These are phyloP conservation scores for Hemibagrus guttatus DNA, from an alignment of 2,797 vertebrate species.

Conservation along the genomic window DNA sequence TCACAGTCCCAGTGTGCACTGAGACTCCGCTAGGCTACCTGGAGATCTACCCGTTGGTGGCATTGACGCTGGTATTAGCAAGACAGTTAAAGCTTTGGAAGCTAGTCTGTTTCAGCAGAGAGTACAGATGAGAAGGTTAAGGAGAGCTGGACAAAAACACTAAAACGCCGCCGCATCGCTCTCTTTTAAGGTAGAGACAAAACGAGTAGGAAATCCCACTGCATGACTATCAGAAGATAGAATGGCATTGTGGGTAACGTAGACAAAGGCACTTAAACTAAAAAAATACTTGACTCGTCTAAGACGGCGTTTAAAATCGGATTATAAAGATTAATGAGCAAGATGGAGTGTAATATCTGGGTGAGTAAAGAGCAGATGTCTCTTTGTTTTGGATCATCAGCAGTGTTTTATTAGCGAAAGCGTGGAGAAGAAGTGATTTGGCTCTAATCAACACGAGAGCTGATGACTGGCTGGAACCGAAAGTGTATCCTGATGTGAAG, in stretches of 20 bases:
- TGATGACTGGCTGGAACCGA: not conserved
- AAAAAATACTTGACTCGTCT: not conserved
- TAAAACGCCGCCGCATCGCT: not conserved
- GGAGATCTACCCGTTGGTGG: not conserved
- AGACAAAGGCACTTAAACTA: not conserved
- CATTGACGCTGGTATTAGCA: not conserved
- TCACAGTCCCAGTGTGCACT: not conserved
- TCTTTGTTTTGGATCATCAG: not conserved
- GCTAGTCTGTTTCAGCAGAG: not conserved
- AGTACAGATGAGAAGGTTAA: not conserved
- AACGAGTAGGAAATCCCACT: not conserved
- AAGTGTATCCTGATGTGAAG: not conserved
- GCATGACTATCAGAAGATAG: not conserved
- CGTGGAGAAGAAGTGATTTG: not conserved
- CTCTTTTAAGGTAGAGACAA: not conserved
- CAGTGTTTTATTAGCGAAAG: not conserved
- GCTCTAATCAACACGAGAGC: not conserved
- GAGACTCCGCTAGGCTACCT: not conserved
- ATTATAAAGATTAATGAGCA: conserved; percentile 31
- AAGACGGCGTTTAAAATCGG: too few relatives aligned
- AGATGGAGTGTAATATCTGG: not conserved
- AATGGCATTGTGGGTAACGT: not conserved
- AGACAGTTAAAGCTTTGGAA: not conserved
- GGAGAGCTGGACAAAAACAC: not conserved
- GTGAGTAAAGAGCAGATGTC: not conserved